Evolutionary conservation across 2,797 vertebrate genomes (phyloP).

Genomic region (Lycodopsis pacificus): DNA sequence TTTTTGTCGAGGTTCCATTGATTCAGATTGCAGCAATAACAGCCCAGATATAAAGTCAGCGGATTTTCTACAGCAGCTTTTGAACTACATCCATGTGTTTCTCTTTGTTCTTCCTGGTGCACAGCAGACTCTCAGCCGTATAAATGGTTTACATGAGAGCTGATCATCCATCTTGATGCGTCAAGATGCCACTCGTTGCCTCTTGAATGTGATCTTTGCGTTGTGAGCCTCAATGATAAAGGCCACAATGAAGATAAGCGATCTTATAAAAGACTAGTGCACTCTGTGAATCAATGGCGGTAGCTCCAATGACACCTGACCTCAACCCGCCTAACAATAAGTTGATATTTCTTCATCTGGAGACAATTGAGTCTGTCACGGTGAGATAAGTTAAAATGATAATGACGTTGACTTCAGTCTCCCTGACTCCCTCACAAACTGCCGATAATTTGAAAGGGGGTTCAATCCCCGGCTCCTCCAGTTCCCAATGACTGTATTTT

Average conservation of each 20-base stretch:
- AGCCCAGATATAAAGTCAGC: background rate
- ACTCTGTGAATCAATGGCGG: conserved; percentile 37
- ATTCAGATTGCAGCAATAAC: conserved; percentile 14
- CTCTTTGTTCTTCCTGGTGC: background rate
- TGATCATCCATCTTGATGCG: conserved; percentile 47
- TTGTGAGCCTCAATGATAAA: conserved; percentile 49
- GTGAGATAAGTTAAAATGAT: conserved; percentile 33
- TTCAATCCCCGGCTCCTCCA: too few species aligned
- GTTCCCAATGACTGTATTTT: background rate
- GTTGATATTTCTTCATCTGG: conserved; percentile 53
- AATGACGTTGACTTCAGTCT: conserved; percentile 3
- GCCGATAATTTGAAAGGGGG: too few species aligned
- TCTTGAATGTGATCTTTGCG: conserved; percentile 54
- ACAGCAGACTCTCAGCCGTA: conserved; percentile 3
- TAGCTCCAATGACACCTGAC: conserved; percentile 68
- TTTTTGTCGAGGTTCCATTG: background rate
- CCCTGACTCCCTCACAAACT: background rate
- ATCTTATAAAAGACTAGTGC: conserved; percentile 52
- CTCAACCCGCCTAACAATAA: conserved; percentile 69
- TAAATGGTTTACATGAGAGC: conserved; percentile 26
- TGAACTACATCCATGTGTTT: background rate
- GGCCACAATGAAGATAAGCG: conserved; percentile 34
- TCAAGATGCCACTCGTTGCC: conserved; percentile 43
- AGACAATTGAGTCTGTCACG: conserved; percentile 59
- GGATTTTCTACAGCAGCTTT: background rate